A percentile compares a stretch with the other conserved stretches of the same genome.
phyloP scores from a whole-genome alignment of 2,888 invertebrate species.

The Eristalis arbustorum region DNA sequence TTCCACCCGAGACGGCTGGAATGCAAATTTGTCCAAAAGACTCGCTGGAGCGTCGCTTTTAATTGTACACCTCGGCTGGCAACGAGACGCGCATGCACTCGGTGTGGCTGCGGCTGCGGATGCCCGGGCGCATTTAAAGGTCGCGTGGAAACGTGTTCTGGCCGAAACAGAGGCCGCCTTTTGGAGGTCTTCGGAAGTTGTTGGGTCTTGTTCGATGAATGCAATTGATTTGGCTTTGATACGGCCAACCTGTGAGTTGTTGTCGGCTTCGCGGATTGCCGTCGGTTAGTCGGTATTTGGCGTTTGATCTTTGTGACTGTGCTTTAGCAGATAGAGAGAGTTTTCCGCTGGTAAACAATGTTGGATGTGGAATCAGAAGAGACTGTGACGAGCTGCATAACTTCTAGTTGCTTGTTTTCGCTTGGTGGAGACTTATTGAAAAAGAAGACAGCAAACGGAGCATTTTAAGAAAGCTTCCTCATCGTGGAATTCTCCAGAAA shows the following conservation, averaged over 20 bases:
- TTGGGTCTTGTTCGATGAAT: neutral
- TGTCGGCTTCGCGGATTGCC: neutral
- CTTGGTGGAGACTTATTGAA: too few relatives aligned
- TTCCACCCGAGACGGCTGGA: slow-evolving; percentile 28
- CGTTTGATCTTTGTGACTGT: neutral
- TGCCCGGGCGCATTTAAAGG: slow-evolving; percentile 47
- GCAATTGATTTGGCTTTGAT: neutral
- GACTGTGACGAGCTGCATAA: too few relatives aligned
- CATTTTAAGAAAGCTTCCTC: too few relatives aligned
- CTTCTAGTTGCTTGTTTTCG: too few relatives aligned
- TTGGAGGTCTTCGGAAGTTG: slow-evolving; percentile 65
- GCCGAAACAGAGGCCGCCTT: slow-evolving; percentile 39
- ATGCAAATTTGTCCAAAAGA: slow-evolving; percentile 51
- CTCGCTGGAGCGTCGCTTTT: slow-evolving; percentile 18
- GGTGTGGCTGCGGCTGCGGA: slow-evolving; percentile 1
- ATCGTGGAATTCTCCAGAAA: too few relatives aligned
- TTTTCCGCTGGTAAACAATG: neutral
- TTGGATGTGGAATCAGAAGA: too few relatives aligned
- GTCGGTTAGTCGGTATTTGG: neutral
- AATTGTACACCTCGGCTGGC: slow-evolving; percentile 1
- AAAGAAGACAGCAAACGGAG: too few relatives aligned
- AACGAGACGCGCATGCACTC: slow-evolving; percentile 2
- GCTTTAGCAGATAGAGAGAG: neutral
- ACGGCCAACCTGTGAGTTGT: neutral
- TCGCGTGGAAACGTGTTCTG: slow-evolving; percentile 37